These are phyloP conservation scores for Sycophila sp. DNA, from an alignment of 1,140 invertebrate species.

Conservation along the genomic window DNA sequence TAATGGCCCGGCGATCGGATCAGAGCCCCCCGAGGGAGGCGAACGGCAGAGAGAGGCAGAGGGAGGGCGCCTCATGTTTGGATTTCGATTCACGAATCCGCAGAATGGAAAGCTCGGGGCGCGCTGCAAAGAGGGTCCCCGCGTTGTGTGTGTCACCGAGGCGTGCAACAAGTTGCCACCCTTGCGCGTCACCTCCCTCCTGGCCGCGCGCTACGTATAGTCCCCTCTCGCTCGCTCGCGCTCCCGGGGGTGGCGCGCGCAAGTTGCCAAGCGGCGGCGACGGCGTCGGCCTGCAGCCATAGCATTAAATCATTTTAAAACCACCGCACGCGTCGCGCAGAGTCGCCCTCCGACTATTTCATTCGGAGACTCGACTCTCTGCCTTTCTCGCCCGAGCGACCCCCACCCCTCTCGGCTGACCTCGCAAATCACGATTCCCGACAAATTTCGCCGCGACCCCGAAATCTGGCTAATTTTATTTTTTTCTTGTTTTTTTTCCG, in stretches of 20 bases:
- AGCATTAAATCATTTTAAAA: constrained; percentile 42
- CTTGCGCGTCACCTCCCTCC: constrained; percentile 15
- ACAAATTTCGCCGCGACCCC: constrained; percentile 8
- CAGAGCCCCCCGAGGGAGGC: neutral
- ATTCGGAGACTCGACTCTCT: neutral
- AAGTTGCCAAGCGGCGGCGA: constrained; percentile 10
- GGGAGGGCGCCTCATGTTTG: neutral
- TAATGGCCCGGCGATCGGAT: too few species aligned
- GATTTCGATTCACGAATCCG: constrained; percentile 26
- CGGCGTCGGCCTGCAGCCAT: constrained; percentile 15
- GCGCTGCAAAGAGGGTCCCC: neutral
- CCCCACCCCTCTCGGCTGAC: too few species aligned
- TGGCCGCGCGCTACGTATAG: neutral
- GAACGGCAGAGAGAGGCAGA: too few species aligned
- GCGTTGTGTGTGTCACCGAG: constrained; percentile 27
- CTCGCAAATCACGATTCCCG: constrained; percentile 11
- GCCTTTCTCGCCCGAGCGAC: too few species aligned
- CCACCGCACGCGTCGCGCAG: neutral
- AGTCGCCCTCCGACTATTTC: constrained; percentile 23
- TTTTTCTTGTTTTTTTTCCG: neutral
- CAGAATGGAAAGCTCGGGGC: constrained; percentile 12
- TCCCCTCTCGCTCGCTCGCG: neutral
- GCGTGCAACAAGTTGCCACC: constrained; percentile 40
- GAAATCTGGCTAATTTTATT: neutral
- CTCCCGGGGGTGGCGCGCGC: neutral